A percentile compares a stretch with the other conserved stretches of the same genome.
These are phyloP conservation scores for Chloroceryle aenea DNA, from an alignment of 2,113 vertebrate genomes.

Conservation along the genomic window DNA sequence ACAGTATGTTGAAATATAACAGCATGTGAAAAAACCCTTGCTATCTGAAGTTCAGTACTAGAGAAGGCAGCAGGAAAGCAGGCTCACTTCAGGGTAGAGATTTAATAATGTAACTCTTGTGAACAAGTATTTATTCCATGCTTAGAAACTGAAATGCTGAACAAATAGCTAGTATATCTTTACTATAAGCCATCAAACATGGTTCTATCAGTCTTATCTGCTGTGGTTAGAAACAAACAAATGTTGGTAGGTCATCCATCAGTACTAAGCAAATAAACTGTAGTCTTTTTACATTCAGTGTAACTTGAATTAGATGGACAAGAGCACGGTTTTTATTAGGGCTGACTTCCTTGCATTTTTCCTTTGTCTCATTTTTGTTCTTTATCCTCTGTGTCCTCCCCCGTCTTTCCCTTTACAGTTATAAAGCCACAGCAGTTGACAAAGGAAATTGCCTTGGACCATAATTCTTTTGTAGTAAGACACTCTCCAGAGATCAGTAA, in stretches of 20 bases:
- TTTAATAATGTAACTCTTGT: neutral
- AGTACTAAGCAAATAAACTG: neutral
- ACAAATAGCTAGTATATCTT: neutral
- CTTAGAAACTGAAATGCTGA: neutral
- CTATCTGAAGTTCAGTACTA: neutral
- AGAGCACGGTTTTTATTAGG: neutral
- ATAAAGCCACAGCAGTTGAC: conserved; percentile 30
- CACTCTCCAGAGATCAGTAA: neutral
- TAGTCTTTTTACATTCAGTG: neutral
- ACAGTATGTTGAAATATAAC: neutral
- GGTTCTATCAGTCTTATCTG: neutral
- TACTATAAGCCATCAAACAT: neutral
- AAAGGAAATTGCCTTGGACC: conserved; percentile 42
- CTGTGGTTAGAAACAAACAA: neutral
- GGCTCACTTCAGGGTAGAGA: neutral
- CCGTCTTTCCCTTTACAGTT: conserved; percentile 23
- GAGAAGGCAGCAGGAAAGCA: neutral
- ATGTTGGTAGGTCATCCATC: neutral
- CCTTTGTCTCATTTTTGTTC: conserved; percentile 18
- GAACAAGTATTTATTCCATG: neutral
- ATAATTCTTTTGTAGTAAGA: conserved; percentile 41
- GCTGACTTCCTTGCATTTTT: neutral
- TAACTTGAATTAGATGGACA: neutral
- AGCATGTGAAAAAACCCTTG: neutral
- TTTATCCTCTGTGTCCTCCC: neutral